Evolutionary conservation across 2,113 vertebrate genomes (phyloP).

Genomic region (Motacilla alba): DNA sequence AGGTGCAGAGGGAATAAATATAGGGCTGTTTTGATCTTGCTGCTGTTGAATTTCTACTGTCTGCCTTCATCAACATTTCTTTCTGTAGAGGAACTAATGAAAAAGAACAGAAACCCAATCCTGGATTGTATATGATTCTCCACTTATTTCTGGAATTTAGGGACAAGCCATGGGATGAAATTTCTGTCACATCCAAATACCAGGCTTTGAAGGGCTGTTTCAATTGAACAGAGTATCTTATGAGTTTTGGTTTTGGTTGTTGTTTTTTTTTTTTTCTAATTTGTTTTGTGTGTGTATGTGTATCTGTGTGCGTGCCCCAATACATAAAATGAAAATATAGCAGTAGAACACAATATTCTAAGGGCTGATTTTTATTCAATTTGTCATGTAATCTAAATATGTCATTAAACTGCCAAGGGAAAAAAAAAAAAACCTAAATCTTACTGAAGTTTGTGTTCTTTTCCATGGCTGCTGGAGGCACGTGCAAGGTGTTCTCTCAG

Average conservation of each 20-base stretch:
- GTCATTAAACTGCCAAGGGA: background rate
- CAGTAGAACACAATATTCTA: background rate
- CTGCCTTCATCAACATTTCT: background rate
- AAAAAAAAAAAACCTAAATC: background rate
- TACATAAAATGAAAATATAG: background rate
- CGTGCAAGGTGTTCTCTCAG: background rate
- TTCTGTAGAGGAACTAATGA: background rate
- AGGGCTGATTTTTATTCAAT: slow-evolving; percentile 25
- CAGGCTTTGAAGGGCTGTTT: background rate
- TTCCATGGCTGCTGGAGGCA: background rate
- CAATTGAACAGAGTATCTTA: background rate
- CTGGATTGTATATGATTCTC: background rate
- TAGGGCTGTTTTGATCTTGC: background rate
- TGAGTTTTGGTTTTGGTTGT: accelerated
- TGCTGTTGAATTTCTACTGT: background rate
- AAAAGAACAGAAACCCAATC: background rate
- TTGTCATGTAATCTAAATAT: slow-evolving; percentile 28
- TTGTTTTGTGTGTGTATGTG: background rate
- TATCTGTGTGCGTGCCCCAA: no score
- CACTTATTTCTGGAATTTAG: slow-evolving; percentile 27
- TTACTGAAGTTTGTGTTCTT: background rate
- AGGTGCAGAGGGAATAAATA: background rate
- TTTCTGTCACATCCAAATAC: background rate
- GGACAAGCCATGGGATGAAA: background rate
- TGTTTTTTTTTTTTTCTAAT: background rate